Evolutionary conservation across 2,113 vertebrate species (phyloP).

Genomic region (Xenopus tropicalis): DNA sequence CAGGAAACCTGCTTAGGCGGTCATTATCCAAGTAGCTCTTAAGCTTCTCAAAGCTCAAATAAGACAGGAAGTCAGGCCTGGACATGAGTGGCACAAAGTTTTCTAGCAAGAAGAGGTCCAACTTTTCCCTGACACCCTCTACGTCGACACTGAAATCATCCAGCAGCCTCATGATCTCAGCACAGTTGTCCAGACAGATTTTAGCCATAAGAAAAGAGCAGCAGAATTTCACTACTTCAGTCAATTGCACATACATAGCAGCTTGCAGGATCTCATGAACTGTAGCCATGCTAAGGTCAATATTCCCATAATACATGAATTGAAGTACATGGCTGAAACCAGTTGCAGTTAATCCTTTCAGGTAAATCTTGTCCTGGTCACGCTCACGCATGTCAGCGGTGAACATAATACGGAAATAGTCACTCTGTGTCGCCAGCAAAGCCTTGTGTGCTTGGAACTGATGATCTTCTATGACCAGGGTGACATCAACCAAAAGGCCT

Average conservation of each 20-base stretch:
- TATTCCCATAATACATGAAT: constrained; percentile 98
- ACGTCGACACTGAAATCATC: constrained; percentile 98
- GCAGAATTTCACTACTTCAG: constrained; percentile 98
- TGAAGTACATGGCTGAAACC: constrained; percentile 95
- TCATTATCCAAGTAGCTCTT: constrained; percentile 94
- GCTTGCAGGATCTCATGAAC: constrained; percentile 98
- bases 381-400: constrained; percentile 97
- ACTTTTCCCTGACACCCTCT: constrained; percentile 94
- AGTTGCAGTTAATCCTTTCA: constrained; percentile 96
- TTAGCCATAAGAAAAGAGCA: constrained; percentile 97
- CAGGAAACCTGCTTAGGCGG: constrained; percentile 91
- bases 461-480: constrained; percentile 95
- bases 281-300: constrained; percentile 97
- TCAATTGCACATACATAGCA: constrained; percentile 98
- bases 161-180: constrained; percentile 96
- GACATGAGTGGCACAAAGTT: constrained; percentile 98
- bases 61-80: constrained; percentile 93
- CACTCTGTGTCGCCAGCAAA: constrained; percentile 95
- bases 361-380: constrained; percentile 98
- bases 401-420: constrained; percentile 99
- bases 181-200: constrained; percentile 98
- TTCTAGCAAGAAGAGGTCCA: constrained; percentile 91
- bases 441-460: constrained; percentile 99
- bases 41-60: constrained; percentile 95
- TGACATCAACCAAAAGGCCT: constrained; percentile 94